Evolutionary conservation across 1,140 invertebrate genomes (phyloP).

Genomic region (Aphidius ervi): DNA sequence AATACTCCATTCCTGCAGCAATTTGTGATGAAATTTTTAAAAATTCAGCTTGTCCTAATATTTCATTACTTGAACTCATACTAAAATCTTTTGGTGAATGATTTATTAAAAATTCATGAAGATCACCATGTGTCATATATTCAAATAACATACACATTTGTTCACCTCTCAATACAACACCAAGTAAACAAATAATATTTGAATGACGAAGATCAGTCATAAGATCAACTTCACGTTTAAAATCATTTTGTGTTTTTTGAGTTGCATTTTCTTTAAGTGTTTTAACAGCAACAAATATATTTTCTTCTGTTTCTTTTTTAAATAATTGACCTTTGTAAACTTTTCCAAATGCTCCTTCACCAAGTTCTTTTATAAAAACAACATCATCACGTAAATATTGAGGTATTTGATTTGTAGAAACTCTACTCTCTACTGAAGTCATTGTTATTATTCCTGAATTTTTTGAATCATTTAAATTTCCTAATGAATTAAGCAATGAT

Average conservation of each 20-base stretch:
- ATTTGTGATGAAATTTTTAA: conserved; percentile 85
- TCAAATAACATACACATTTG: conserved; percentile 96
- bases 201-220: conserved; percentile 92
- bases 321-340: conserved; percentile 89
- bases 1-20: conserved; percentile 94
- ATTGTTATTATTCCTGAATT: conserved; percentile 49
- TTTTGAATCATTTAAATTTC: conserved; percentile 32
- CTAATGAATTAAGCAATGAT: conserved; percentile 61
- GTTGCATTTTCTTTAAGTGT: conserved; percentile 91
- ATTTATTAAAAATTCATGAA: conserved; percentile 89
- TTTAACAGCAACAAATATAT: conserved; percentile 87
- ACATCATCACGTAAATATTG: conserved; percentile 76
- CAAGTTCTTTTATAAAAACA: conserved; percentile 87
- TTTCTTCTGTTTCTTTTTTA: conserved; percentile 52
- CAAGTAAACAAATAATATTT: conserved; percentile 92
- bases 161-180: conserved; percentile 85
- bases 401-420: conserved; percentile 61
- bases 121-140: conserved; percentile 90
- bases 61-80: conserved; percentile 60
- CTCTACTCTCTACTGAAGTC: conserved; percentile 54
- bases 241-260: conserved; percentile 86
- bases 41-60: conserved; percentile 77
- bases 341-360: conserved; percentile 95
- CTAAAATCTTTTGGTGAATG: conserved; percentile 74
- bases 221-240: conserved; percentile 84